Evolutionary conservation across 2,113 vertebrate species (phyloP), one percentile per base, ranked within the genome.

Genomic region (Hippocampus guttulatus): DNA sequence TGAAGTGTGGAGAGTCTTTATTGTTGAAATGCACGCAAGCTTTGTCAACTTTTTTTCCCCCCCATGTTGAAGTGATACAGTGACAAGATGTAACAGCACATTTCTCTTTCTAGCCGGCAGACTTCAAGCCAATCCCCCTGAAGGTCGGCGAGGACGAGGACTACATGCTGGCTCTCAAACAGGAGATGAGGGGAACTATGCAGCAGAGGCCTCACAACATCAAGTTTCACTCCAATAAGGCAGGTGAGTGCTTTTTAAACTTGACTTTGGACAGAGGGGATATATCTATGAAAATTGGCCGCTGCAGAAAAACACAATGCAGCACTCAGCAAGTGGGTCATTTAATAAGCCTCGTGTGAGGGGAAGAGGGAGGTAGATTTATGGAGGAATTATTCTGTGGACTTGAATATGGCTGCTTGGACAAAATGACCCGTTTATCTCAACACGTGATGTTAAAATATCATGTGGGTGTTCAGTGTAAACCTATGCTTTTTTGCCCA

Each of bases 161-260:
- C 75, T 96, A 96, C 79, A 93, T 96, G 90, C 87, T 96, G 83
- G 94, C 93, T 75, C 88, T 97, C 84, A 96, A 98, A 82, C 94
- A 96, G 89, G 95, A 96, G 82, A 81, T 96, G 85, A 93, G 95
- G 85, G 92, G 84, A 79, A 86, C 91, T 8, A 94, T 93, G 93
- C 94, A 92, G 78, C 87, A 79, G 75, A 88, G 91, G 55, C 95
- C 94, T 1, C 94, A 93, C 85, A 93, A 93, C 87, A 90, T 98
- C 78, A 87, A 91, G 77, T 68, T 78, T 55, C 80, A 69, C 6
- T 70, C 88, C 60, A 84, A 87, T 57, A 92, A 85, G 71, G 77
- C 89, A 91, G 93, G 95, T 95, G 78, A 91, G 52, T 67, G 73
- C 78, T 75, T 81, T 73, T 78, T 67, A 68, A 70, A 70, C 27